Evolutionary conservation across 2,888 invertebrate species (phyloP), one percentile per base, ranked within the genome.

Genomic region (Allophyes oxyacanthae): DNA sequence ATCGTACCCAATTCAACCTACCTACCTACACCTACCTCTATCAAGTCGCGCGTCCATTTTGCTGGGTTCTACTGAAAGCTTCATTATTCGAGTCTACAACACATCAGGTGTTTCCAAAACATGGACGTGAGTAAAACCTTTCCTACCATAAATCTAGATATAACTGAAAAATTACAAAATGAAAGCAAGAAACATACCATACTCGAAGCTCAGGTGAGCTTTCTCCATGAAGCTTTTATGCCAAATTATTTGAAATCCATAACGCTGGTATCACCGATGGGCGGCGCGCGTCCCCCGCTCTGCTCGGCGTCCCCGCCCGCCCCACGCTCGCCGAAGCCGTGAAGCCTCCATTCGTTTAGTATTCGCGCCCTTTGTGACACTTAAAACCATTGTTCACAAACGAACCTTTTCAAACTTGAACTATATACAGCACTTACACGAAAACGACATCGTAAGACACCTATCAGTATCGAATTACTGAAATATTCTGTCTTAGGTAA

Each of bases 331-430:
- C 75, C 70, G 66, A 66, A 74, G 69, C 81, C 72, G 73, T 75
- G 79, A 84, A 88, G 85, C 87, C 88, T 89, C 87, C 86, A 85
- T 85, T 89, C 89, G 91, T 86, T 91, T 88, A 89, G 86, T 86
- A 87, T 92, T 91, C 90, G 90, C 91, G 89, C 92, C 92, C 91
- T 92, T 90, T 92, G 91, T 92, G 91, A 92, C 90, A 93, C 92
- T 92, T 83, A 85, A 91, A 89, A 90, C 91, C 88, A 87, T 91
- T 91, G 90, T 89, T 88, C 88, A 82, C 83, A 84, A 87, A 86
- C 84, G 83, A 86, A 86, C 86, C 85, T 82, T 83, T 83, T 78
- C 79, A 74, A 82, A 83, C 71, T 83, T 77, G 63, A 77, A 81
- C 82, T 79, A n/a, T n/a, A n/a, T n/a, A 78, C 69, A 72, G 64